Evolutionary conservation across 2,888 invertebrate species (phyloP).

Genomic region (Dioctria rufipes): DNA sequence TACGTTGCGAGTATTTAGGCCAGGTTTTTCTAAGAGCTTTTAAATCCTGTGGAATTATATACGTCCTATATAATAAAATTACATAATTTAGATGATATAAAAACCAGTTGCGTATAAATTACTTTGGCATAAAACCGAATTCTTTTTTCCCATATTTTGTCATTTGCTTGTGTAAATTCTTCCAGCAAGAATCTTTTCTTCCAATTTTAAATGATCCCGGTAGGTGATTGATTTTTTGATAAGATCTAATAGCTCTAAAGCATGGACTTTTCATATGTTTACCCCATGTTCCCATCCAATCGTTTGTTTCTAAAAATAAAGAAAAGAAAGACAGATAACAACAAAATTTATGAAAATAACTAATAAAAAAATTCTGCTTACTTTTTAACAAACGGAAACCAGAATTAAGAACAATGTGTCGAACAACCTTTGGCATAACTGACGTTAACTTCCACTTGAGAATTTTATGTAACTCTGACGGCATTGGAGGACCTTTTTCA

Average conservation of each 20-base stretch:
- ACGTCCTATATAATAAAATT: conserved; percentile 76
- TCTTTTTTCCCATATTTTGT: conserved; percentile 74
- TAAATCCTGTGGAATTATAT: conserved; percentile 90
- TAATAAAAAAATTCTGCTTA: conserved; percentile 69
- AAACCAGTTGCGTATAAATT: not conserved
- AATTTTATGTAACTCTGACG: conserved; percentile 81
- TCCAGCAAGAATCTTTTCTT: conserved; percentile 93
- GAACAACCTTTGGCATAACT: conserved; percentile 94
- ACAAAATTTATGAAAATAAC: not conserved
- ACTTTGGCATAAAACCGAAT: conserved; percentile 92
- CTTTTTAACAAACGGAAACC: conserved; percentile 90
- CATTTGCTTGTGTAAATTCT: conserved; percentile 79
- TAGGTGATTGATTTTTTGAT: conserved; percentile 98
- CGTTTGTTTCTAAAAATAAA: conserved; percentile 79
- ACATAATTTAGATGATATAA: not conserved
- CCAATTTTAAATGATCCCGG: conserved; percentile 99
- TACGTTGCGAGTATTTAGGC: conserved; percentile 83
- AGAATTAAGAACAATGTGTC: conserved; percentile 87
- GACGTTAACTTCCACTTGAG: conserved; percentile 96
- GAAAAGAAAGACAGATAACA: not conserved
- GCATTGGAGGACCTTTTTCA: conserved; percentile 75
- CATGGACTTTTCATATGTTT: conserved; percentile 96
- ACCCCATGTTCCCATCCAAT: conserved; percentile 98
- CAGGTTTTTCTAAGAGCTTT: conserved; percentile 87
- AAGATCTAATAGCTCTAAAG: conserved; percentile 87